Evolutionary conservation across 64 coral and sea anemone species (phyloP), one percentile per base, ranked within the genome.

Genomic region (Orbicella faveolata): DNA sequence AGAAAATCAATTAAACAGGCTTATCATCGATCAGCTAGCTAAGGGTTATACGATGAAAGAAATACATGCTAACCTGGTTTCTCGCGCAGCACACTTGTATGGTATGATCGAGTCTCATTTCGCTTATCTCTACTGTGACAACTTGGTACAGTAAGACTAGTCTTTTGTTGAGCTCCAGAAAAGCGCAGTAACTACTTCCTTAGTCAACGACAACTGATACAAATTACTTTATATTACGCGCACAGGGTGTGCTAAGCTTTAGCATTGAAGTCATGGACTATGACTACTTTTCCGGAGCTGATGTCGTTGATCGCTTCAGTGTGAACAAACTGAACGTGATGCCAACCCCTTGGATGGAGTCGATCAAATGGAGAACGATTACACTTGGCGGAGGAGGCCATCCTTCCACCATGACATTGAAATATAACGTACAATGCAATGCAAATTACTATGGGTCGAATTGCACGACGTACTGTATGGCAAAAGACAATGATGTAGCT

Each of bases 391-490:
- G 26, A 7, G 33, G 64, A 2, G 63, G 54, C 0, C 80, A 77
- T 25, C 75, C 81, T 75, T 85, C 80, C 36, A 76, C 52, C 36
- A 86, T 82, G 59, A 34, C 63, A 20, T 1, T 92, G 48, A 55
- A 53, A 67, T 92, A 86, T 55, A 84, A 55, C 7, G 87, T 93
- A 36, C 88, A 90, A 36, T 96, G 94, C 66, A 93, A 86, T 77
- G 61, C 39, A n/a, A 90, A 96, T 79, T 96, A 96, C 75, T 96
- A 96, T 62, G 94, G 90, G 9, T 12, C 81, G 10, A 92, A 17
- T 18, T 96, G 94, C 55, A 96, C 90, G 19, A 93, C 86, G 19
- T 72, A 93, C 74, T 96, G 94, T 81, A 39, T 96, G 3, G 75
- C 90, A 86, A 80, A 33, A 36, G 81, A 96, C 26, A 87, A 93